A percentile compares a stretch with the other conserved stretches of the same genome.
Conservation (phyloP, 2,797 vertebrate genomes). For the Hybognathus amarus region DNA sequence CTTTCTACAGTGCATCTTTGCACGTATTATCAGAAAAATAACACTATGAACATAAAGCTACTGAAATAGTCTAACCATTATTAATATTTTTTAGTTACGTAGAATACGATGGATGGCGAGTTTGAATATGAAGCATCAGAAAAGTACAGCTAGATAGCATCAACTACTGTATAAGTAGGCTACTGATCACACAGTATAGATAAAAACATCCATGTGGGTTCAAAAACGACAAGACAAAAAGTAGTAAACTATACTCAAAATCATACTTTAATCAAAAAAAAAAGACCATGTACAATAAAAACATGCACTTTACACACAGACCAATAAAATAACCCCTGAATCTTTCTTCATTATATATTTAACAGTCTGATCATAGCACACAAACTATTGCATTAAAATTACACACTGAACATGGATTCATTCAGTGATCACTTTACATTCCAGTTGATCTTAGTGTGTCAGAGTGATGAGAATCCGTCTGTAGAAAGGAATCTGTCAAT, state of each 20-base stretch:
- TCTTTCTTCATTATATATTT: not conserved
- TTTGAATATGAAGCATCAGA: not conserved
- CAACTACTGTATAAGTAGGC: not conserved
- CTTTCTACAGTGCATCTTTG: not conserved
- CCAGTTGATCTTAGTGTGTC: not conserved
- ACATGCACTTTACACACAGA: not conserved
- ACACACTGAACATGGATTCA: constrained; percentile 15
- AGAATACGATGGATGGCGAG: not conserved
- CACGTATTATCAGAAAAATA: not conserved
- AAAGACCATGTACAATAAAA: constrained; percentile 30
- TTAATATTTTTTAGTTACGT: not conserved
- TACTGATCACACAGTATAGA: not conserved
- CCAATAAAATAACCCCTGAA: not conserved
- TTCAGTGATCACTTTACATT: constrained; percentile 2
- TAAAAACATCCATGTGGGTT: not conserved
- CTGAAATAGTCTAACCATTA: not conserved
- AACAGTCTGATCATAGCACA: not conserved
- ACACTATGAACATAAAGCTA: not conserved
- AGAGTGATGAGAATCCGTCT: constrained; percentile 60
- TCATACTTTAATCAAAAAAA: constrained; percentile 47
- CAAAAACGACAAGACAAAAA: not conserved
- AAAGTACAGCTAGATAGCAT: not conserved
- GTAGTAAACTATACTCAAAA: not conserved
- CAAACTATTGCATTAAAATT: not conserved
- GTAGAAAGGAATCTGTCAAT: constrained; percentile 86